These are phyloP conservation scores for Anguilla pacifica DNA, from an alignment of 2,797 vertebrate genomes.

Conservation along the genomic window DNA sequence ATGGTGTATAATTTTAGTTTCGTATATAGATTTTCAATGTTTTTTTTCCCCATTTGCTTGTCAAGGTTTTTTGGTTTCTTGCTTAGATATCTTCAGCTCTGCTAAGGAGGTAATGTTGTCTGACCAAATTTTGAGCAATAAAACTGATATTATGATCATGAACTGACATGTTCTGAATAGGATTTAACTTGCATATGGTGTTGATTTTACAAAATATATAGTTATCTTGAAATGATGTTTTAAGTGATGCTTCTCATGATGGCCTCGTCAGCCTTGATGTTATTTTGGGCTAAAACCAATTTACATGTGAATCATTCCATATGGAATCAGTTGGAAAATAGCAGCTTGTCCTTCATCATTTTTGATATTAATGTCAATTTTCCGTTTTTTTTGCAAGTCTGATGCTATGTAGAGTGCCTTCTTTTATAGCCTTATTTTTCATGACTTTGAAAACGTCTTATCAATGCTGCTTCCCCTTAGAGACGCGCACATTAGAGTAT, in stretches of 20 bases:
- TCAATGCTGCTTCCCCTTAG: slow-evolving; percentile 48
- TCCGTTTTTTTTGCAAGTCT: neutral
- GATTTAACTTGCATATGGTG: neutral
- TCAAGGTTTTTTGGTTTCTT: neutral
- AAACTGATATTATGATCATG: neutral
- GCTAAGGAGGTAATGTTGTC: neutral
- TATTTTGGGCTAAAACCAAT: neutral
- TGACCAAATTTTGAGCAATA: neutral
- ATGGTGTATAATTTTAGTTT: slow-evolving; percentile 14
- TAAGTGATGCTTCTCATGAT: neutral
- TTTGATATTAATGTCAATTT: slow-evolving; percentile 4
- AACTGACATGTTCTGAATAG: neutral
- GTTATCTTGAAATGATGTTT: neutral
- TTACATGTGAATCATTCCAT: neutral
- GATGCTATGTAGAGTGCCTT: neutral
- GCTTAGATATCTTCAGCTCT: neutral
- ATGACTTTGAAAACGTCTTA: slow-evolving; percentile 47
- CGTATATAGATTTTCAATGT: neutral
- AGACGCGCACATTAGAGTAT: slow-evolving; percentile 54
- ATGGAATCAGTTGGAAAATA: neutral
- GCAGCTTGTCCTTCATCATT: neutral
- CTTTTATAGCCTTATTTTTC: slow-evolving; percentile 55
- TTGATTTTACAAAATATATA: neutral
- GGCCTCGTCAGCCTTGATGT: neutral
- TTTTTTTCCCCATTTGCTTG: neutral